phyloP scores from a whole-genome alignment of 2,888 invertebrate species.

The Ophraella communa region DNA sequence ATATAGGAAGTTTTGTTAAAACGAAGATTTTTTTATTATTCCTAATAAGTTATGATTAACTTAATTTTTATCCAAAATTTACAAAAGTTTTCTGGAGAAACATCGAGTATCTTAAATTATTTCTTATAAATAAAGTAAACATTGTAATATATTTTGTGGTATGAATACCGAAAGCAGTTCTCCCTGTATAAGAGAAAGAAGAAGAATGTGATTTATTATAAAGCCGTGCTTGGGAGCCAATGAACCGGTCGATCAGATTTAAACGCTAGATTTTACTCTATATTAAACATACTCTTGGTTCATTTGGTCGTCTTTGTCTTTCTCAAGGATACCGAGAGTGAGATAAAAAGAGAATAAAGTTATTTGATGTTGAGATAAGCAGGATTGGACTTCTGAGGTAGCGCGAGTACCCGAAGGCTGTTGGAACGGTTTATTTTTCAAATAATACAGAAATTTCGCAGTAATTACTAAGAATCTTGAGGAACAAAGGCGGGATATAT shows the following conservation, averaged over 20 bases:
- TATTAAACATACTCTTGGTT: conserved; percentile 39
- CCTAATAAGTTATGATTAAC: too few relatives aligned
- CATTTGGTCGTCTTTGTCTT: conserved; percentile 35
- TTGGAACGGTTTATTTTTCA: not conserved
- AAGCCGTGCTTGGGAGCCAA: conserved; percentile 57
- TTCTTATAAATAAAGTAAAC: too few relatives aligned
- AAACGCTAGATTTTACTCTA: conserved; percentile 50
- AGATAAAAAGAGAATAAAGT: conserved; percentile 40
- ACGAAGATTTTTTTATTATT: too few relatives aligned
- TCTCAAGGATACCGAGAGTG: conserved; percentile 21
- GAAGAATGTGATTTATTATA: conserved; percentile 56
- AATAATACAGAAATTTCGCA: not conserved
- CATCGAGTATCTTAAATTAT: too few relatives aligned
- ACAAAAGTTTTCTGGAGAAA: too few relatives aligned
- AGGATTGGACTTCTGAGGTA: conserved; percentile 33
- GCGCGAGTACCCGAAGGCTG: not conserved
- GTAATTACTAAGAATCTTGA: too few relatives aligned
- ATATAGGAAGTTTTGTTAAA: too few relatives aligned
- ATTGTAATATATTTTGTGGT: not conserved
- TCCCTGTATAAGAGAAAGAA: conserved; percentile 14
- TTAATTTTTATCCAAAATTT: too few relatives aligned
- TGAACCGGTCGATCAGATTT: conserved; percentile 58
- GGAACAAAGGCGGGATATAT: too few relatives aligned
- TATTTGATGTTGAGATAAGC: conserved; percentile 36
- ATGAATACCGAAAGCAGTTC: not conserved